phyloP scores from a whole-genome alignment of 2,888 invertebrate species.

The Protophormia terraenovae region DNA sequence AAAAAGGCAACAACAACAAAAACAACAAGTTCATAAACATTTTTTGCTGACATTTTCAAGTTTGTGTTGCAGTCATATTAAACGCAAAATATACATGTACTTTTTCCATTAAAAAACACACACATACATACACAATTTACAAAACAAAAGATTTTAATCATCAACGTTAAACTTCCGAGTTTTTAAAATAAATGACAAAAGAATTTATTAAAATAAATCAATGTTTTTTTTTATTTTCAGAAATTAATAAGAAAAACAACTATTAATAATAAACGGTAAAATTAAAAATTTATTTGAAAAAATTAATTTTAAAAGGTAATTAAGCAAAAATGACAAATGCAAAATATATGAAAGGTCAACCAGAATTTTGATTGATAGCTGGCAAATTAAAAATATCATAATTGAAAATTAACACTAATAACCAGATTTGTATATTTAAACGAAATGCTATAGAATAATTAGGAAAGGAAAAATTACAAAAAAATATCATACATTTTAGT shows the following conservation, averaged over 20 bases:
- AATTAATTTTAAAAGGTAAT: background rate
- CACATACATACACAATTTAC: background rate
- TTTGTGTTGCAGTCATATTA: constrained; percentile 10
- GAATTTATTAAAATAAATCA: constrained; percentile 9
- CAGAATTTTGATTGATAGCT: too few species aligned
- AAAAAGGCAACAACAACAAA: background rate
- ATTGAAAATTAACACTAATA: too few species aligned
- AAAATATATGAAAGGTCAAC: too few species aligned
- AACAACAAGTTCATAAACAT: constrained; percentile 38
- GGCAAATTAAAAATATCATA: too few species aligned
- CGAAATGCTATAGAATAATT: too few species aligned
- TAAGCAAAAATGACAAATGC: too few species aligned
- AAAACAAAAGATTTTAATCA: constrained; percentile 10
- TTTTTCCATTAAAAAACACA: too few species aligned
- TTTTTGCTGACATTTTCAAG: constrained; percentile 51
- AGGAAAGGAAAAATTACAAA: too few species aligned
- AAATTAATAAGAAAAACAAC: background rate
- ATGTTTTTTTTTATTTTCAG: background rate
- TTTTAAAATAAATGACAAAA: too few species aligned
- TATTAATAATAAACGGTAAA: background rate
- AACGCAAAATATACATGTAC: background rate
- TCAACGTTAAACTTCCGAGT: constrained; percentile 15
- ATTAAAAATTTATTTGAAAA: background rate
- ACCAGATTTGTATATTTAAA: too few species aligned
- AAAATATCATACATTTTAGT: too few species aligned